These are phyloP conservation scores for Rutilus rutilus DNA, from an alignment of 2,113 vertebrate species.

Conservation along the genomic window DNA sequence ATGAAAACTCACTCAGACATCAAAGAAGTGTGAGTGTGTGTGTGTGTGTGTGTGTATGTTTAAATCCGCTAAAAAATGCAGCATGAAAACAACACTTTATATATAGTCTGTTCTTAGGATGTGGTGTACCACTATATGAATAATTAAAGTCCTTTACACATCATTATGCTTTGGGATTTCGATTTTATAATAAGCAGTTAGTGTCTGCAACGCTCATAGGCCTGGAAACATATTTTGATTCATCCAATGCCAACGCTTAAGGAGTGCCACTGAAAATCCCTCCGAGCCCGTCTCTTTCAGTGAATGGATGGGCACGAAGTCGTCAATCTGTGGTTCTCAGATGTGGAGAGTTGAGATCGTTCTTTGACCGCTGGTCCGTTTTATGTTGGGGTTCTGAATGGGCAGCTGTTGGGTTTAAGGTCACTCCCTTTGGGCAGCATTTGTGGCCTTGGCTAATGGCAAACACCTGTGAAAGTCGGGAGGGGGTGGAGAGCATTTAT, in stretches of 20 bases:
- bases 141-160: slow-evolving; percentile 38
- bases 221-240: slow-evolving; percentile 31
- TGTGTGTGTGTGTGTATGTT: neutral
- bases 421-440: slow-evolving; percentile 37
- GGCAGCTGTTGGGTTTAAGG: slow-evolving; percentile 48
- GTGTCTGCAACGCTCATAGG: neutral
- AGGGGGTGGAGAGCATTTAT: slow-evolving; percentile 46
- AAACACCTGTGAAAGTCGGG: slow-evolving; percentile 58
- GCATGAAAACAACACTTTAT: neutral
- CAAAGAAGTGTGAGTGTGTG: neutral
- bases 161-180: slow-evolving; percentile 30
- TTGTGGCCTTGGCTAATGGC: slow-evolving; percentile 53
- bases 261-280: slow-evolving; percentile 4
- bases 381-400: slow-evolving; percentile 16
- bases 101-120: neutral
- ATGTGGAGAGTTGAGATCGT: slow-evolving; percentile 25
- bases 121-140: neutral
- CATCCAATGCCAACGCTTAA: slow-evolving; percentile 20
- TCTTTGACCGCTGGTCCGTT: neutral
- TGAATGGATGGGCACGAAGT: slow-evolving; percentile 11
- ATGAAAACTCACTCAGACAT: slow-evolving; percentile 31
- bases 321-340: neutral
- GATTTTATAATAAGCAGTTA: slow-evolving; percentile 21
- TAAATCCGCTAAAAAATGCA: slow-evolving; percentile 6
- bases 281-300: slow-evolving; percentile 14